A percentile compares a stretch with the other conserved stretches of the same genome.
These are phyloP conservation scores for Sciurus vulgaris DNA, from an alignment of 2,797 vertebrate species.

Conservation along the genomic window DNA sequence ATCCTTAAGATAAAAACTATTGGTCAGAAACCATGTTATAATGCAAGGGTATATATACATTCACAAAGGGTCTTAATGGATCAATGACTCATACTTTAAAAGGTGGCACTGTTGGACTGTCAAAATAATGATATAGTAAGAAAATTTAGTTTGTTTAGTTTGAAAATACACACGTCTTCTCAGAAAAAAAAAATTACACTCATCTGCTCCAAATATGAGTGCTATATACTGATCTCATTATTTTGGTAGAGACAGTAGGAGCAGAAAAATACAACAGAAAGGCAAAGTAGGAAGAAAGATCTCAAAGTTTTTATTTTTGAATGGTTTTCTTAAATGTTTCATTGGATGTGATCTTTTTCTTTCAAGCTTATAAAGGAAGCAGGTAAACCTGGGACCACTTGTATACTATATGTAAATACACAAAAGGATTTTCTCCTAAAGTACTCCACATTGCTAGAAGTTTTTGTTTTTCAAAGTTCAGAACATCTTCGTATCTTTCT, in stretches of 20 bases:
- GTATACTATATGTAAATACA: background rate
- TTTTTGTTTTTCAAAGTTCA: background rate
- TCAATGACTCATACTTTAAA: background rate
- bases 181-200: background rate
- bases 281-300: background rate
- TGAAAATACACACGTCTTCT: background rate
- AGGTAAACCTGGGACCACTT: background rate
- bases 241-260: background rate
- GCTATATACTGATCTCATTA: conserved; percentile 3
- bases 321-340: background rate
- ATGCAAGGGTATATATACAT: background rate
- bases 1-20: background rate
- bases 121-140: background rate
- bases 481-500: background rate
- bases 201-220: background rate
- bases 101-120: background rate
- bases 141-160: conserved; percentile 1
- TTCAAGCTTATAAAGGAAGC: background rate
- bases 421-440: background rate
- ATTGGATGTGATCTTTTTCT: background rate
- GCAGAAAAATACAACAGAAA: background rate
- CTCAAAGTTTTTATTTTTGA: background rate
- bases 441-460: background rate
- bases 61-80: background rate
- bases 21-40: background rate